Conservation (phyloP, 2,888 invertebrate genomes). For the Melanophora roralis region DNA sequence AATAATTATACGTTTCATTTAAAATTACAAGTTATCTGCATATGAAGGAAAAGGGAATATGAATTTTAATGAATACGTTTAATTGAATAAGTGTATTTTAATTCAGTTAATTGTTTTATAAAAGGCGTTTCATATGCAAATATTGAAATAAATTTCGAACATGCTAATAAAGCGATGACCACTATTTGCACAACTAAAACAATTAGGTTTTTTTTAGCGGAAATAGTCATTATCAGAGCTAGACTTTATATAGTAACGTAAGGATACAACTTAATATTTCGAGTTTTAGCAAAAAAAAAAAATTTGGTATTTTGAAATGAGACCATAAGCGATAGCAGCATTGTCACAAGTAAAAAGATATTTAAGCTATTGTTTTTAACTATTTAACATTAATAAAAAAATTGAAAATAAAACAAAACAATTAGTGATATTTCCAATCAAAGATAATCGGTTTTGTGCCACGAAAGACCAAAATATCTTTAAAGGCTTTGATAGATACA, state of each 20-base stretch:
- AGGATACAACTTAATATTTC: background rate
- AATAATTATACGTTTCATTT: slow-evolving; percentile 55
- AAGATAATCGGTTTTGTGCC: too few species aligned
- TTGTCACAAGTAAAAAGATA: too few species aligned
- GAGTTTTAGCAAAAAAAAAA: too few species aligned
- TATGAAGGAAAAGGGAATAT: slow-evolving; percentile 22
- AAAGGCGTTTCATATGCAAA: slow-evolving; percentile 66
- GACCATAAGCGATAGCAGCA: too few species aligned
- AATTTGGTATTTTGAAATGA: too few species aligned
- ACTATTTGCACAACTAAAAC: slow-evolving; percentile 23
- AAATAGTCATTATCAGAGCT: slow-evolving; percentile 20
- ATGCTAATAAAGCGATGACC: slow-evolving; percentile 48
- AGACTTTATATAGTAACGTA: background rate
- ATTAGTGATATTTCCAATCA: too few species aligned
- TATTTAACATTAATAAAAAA: too few species aligned
- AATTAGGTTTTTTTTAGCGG: slow-evolving; percentile 31
- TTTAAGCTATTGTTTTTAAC: too few species aligned
- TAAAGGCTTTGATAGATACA: too few species aligned
- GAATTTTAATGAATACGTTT: slow-evolving; percentile 56
- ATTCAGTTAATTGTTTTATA: slow-evolving; percentile 66
- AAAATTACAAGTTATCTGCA: background rate
- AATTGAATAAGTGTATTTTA: slow-evolving; percentile 68
- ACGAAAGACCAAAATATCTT: too few species aligned
- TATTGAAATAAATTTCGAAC: slow-evolving; percentile 45
- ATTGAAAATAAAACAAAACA: too few species aligned